Base-by-base conservation (phyloP, 2,888 invertebrate species). In the Falcaria lacertinaria region DNA sequence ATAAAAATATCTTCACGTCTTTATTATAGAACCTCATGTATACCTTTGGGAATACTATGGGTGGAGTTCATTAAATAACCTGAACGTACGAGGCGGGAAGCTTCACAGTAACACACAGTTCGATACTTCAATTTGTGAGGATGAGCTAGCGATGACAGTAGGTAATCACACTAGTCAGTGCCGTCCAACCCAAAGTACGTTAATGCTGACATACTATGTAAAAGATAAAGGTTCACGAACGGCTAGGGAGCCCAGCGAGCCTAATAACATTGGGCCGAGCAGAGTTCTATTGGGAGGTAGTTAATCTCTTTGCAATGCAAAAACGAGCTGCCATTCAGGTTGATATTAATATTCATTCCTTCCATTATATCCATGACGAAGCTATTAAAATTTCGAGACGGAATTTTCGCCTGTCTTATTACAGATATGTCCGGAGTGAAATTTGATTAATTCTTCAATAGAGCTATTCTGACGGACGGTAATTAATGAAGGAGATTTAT, bases 311-410 rank as follows among this genome's bases (percentile, higher is more conserved):
- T 75, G 76, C 74, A 75, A 72, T 79, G 72, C 76, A 76, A 80
- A 80, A 73, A 75, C 57, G 69, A 67, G 60, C 64, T 74, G 69
- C 72, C 67, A 76, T 81, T 79, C 73, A 75, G 71, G 69, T 52
- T 61, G 64, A 66, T 75, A 80, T 81, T 80, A 81, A 80, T 81
- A 80, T 82, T 82, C 78, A 81, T 81, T 76, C 64, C 62, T 55
- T 64, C 69, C 70, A 77, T 81, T 79, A 80, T 80, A 74, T 71
- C 60, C 70, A 68, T 70, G 68, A 76, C 74, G 66, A 64, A 61
- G 73, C 77, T 73, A 78, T 80, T 78, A 78, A 78, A 79, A 79
- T 74, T 69, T 72, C 63, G 65, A 69, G 67, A 64, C 59, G 56
- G 60, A 57, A 62, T 70, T 71, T 70, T 63, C 62, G 48, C 52